Base-by-base conservation (phyloP, 2,113 vertebrate species). In the Equus przewalskii region DNA sequence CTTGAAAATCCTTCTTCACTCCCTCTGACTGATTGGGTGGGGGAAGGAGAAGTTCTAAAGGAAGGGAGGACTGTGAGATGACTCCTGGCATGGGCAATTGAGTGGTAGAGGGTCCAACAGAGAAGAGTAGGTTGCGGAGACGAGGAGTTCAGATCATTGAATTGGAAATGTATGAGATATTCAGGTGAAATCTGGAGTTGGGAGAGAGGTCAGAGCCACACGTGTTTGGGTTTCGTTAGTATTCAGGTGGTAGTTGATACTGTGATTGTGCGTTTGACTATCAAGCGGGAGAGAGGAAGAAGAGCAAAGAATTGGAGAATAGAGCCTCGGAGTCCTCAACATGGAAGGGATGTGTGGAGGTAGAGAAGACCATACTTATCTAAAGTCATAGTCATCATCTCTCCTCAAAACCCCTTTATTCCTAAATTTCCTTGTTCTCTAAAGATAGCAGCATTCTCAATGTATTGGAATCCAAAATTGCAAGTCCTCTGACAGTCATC, bases 161-260 rank as follows among this genome's bases (percentile, higher is more conserved):
- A 56, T 93, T 65, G 91, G 60, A 92, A 41, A 36, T n/a, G 24
- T 91, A 14, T 41, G 76, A 83, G 81, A 21, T 46, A 54, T 5
- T 30, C 26, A 18, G 44, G 46, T 54, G 12, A 70, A 91, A 49
- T 65, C 7, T 76, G 67, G 33, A 72, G 28, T 65, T 64, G 44
- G 41, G 33, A 28, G 64, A 87, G 11, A 89, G 41, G 28, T 75
- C 44, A 72, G 28, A 58, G 30, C 22, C 36, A 80, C 22, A 1
- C 41, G 46, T 41, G 16, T 75, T 62, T 51, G 70, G 7, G 41
- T 58, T 3, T 56, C 16, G 12, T 60, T 78, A 60, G n/a, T 54
- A n/a, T 75, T 93, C 12, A 46, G 64, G 10, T 79, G 19, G 13
- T 28, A 73, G 22, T 67, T 94, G n/a, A 60, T 36, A 21, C 22